phyloP scores from a whole-genome alignment of 2,113 vertebrate species.

The Seriola quinqueradiata region DNA sequence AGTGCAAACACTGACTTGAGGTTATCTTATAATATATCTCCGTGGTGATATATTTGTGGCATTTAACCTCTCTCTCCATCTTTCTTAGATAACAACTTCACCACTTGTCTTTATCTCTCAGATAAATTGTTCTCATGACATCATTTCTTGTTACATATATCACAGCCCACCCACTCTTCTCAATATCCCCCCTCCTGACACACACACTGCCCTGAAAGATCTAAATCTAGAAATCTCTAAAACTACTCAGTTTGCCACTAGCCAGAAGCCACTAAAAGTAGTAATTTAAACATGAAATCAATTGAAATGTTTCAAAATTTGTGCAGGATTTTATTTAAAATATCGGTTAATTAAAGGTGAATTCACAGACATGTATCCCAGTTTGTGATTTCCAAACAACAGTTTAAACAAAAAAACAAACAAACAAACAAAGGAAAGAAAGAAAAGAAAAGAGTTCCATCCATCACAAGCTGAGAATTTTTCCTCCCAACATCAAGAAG shows the following conservation, averaged over 20 bases:
- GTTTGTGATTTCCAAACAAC: background rate
- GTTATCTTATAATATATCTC: conserved; percentile 30
- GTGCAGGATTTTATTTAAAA: background rate
- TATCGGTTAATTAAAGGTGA: background rate
- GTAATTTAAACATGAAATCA: background rate
- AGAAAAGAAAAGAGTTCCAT: background rate
- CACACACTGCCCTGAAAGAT: background rate
- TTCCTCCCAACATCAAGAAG: conserved; percentile 39
- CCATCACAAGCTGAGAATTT: background rate
- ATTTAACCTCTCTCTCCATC: conserved; percentile 42
- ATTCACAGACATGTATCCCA: background rate
- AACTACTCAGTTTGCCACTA: conserved; percentile 29
- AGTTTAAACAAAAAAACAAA: no score
- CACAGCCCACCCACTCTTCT: conserved; percentile 54
- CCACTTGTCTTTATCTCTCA: conserved; percentile 50
- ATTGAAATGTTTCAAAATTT: background rate
- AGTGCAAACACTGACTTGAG: background rate
- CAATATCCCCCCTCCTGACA: conserved; percentile 24
- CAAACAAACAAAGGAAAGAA: background rate
- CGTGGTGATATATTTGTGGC: conserved; percentile 36
- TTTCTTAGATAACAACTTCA: conserved; percentile 48
- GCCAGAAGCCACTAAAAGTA: no score
- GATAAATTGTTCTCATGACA: conserved; percentile 63
- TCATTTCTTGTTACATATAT: conserved; percentile 55
- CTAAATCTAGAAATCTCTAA: conserved; percentile 19